A percentile compares a stretch with the other conserved stretches of the same genome.
Evolutionary conservation across 92 coral and sea anemone genomes (phyloP).

Genomic region (Pocillopora grandis): DNA sequence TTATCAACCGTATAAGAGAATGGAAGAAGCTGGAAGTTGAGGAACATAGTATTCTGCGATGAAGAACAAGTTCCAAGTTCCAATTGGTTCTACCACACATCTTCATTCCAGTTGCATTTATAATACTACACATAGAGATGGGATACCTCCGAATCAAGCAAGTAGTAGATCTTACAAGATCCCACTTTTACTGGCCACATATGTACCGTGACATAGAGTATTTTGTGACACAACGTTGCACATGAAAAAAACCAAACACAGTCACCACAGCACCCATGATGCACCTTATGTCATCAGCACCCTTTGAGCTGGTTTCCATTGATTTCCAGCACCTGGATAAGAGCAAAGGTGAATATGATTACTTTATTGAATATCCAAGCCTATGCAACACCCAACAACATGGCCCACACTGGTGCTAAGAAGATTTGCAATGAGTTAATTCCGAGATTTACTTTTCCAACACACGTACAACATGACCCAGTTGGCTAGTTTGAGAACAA

Average conservation of each 20-base stretch:
- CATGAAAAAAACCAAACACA: conserved; percentile 32
- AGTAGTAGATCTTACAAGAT: conserved; percentile 38
- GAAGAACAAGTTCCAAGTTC: conserved; percentile 20
- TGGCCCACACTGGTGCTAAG: conserved; percentile 38
- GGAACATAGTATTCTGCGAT: conserved; percentile 15
- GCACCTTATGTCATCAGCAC: conserved; percentile 34
- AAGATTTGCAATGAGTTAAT: conserved; percentile 41
- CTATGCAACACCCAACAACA: conserved; percentile 46
- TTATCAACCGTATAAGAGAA: conserved; percentile 18
- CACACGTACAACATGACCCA: conserved; percentile 31
- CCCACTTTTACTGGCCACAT: conserved; percentile 52
- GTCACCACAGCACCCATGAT: conserved; percentile 29
- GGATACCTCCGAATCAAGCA: conserved; percentile 53
- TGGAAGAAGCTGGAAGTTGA: conserved; percentile 37
- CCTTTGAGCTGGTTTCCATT: conserved; percentile 44
- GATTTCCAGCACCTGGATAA: conserved; percentile 58
- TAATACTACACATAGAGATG: conserved; percentile 49
- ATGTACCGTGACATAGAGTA: conserved; percentile 46
- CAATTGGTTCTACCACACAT: conserved; percentile 39
- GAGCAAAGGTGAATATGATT: conserved; percentile 57
- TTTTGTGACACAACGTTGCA: conserved; percentile 36
- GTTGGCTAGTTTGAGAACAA: conserved; percentile 50
- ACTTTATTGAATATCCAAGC: conserved; percentile 56
- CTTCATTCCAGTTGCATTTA: conserved; percentile 26
- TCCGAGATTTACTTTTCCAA: conserved; percentile 39